Evolutionary conservation across 2,888 invertebrate genomes (phyloP).

Genomic region (Dyspetes luteomarginatus): DNA sequence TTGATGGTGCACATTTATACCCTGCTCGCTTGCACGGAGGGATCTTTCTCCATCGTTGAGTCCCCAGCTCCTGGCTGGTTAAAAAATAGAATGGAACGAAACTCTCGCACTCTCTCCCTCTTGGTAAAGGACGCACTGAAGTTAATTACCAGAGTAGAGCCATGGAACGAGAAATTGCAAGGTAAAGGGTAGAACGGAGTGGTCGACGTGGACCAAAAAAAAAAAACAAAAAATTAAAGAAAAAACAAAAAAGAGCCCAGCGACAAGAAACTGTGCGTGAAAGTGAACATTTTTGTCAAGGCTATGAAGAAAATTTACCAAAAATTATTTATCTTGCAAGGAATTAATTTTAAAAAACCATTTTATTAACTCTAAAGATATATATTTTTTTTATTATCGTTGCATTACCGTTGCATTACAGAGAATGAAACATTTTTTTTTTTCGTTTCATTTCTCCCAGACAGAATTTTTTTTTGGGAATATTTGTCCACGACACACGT

Average conservation of each 20-base stretch:
- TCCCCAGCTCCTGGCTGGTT: slow-evolving; percentile 28
- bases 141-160: slow-evolving; percentile 51
- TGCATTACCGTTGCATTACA: too few relatives aligned
- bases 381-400: too few relatives aligned
- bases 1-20: slow-evolving; percentile 36
- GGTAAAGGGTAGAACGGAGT: slow-evolving; percentile 40
- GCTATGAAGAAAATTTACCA: slow-evolving; percentile 41
- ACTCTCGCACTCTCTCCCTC: slow-evolving; percentile 25
- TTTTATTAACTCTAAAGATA: slow-evolving; percentile 7
- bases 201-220: slow-evolving; percentile 19
- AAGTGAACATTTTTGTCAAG: slow-evolving; percentile 34
- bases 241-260: not conserved
- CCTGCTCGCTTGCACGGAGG: slow-evolving; percentile 7
- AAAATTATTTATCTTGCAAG: slow-evolving; percentile 33
- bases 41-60: slow-evolving; percentile 35
- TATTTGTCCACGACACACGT: too few relatives aligned
- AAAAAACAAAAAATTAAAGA: not conserved
- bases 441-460: too few relatives aligned
- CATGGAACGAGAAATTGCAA: slow-evolving; percentile 34
- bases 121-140: slow-evolving; percentile 37
- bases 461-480: too few relatives aligned
- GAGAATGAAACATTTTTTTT: too few relatives aligned
- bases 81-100: slow-evolving; percentile 50
- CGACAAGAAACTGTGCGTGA: not conserved
- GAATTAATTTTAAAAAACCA: slow-evolving; percentile 18